phyloP scores from a whole-genome alignment of 2,113 vertebrate genomes.

The Dromaius novaehollandiae region DNA sequence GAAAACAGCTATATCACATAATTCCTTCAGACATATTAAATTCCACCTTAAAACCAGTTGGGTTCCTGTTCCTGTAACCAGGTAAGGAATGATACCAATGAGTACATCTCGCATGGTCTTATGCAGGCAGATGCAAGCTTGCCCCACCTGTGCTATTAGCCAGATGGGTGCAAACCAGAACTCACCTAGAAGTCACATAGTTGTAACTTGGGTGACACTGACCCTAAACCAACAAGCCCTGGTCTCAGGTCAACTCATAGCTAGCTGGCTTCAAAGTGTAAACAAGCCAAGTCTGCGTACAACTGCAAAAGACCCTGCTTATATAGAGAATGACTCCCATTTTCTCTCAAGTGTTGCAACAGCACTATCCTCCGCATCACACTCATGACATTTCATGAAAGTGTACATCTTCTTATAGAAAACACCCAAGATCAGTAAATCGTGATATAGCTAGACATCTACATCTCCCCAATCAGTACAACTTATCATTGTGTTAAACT shows the following conservation, averaged over 20 bases:
- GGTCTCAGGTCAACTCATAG: not conserved
- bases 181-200: not conserved
- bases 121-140: no score
- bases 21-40: no score
- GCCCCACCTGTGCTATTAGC: no score
- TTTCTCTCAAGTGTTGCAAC: not conserved
- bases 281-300: not conserved
- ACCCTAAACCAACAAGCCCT: not conserved
- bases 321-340: not conserved
- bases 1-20: no score
- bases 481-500: accelerated
- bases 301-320: not conserved
- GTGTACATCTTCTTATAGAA: not conserved
- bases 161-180: no score
- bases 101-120: no score
- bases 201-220: no score
- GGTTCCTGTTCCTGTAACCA: no score
- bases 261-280: not conserved
- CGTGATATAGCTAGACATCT: not conserved
- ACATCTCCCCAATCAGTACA: not conserved
- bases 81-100: no score
- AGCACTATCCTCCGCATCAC: not conserved
- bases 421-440: not conserved
- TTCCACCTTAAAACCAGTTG: no score
- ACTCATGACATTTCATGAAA: not conserved